Base-by-base conservation (phyloP, 2,888 invertebrate species). In the Thysanoteuthis rhombus region DNA sequence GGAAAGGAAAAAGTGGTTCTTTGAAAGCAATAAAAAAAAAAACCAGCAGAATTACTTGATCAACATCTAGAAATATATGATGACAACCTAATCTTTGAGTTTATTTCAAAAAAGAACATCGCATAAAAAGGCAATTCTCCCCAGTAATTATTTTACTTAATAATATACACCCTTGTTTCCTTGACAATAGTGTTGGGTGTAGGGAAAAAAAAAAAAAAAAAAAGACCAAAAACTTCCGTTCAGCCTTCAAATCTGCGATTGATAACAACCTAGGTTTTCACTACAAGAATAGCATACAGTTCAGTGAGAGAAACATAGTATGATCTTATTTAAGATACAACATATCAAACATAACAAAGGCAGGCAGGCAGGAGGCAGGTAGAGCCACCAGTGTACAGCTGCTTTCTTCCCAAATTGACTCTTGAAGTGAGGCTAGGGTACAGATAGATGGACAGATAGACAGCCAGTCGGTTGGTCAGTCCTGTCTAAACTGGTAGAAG, bases 401-500 rank as follows among this genome's bases (percentile, higher is more conserved):
- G 75, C 75, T 75, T 52, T 36, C 75, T 75, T 75, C 75, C 75
- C 75, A 75, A 75, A 75, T 75, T 75, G 75, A 75, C 75, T 36
- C 40, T 42, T 90, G 90, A 36, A 90, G 90, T 40, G 90, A 90
- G 90, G 42, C 39, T 40, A 92, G 42, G 28, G 42, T 45, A 92
- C 28, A 92, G n/a, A 92, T n/a, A 45, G 40, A 40, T 40, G 91
- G 91, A 45, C 42, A 45, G 45, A 92, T n/a, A n/a, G 92, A 40
- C 40, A 92, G 32, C 39, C n/a, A 92, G 45, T 40, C 92, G 45
- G n/a, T 92, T 45, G 39, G 92, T 92, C 92, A 42, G 45, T 45
- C 40, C 40, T 92, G 92, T 40, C 90, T 39, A 40, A 92, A 92
- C 92, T 45, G 92, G 90, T 90, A 90, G 90, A 36, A 90, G 90